phyloP scores from a whole-genome alignment of 2,797 vertebrate species.

The Scarus forsteni region DNA sequence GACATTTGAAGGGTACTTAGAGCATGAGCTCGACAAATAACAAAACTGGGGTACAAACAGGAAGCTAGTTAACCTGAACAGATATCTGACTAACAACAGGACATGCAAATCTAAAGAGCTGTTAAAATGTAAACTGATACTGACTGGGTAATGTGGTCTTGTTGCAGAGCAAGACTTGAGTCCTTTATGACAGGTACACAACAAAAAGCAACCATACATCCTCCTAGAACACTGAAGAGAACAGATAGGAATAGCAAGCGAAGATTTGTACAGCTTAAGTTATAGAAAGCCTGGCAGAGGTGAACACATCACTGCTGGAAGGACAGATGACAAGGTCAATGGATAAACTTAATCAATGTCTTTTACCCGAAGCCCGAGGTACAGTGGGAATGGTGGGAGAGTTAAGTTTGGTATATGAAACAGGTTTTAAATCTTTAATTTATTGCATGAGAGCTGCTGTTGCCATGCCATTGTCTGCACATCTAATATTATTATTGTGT shows the following conservation, averaged over 20 bases:
- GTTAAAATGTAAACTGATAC: too few relatives aligned
- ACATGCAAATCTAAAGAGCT: too few relatives aligned
- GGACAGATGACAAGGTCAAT: neutral
- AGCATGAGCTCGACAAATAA: too few relatives aligned
- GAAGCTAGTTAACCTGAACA: too few relatives aligned
- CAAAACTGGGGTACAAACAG: too few relatives aligned
- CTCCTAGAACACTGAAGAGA: neutral
- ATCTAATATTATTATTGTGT: neutral
- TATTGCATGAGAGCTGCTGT: neutral
- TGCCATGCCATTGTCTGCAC: constrained; percentile 13
- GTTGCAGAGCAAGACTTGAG: too few relatives aligned
- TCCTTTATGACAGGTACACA: neutral
- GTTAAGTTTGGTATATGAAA: neutral
- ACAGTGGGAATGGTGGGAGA: neutral
- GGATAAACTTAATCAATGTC: too few relatives aligned
- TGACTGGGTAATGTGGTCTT: too few relatives aligned
- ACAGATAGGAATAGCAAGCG: neutral
- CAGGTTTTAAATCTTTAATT: neutral
- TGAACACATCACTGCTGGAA: neutral
- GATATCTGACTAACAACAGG: too few relatives aligned
- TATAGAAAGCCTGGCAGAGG: neutral
- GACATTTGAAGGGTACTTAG: too few relatives aligned
- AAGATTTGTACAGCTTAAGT: neutral
- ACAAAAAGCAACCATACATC: neutral
- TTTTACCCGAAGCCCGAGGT: too few relatives aligned